Percentiles rank a stretch among this genome's conserved stretches.
Evolutionary conservation across 2,797 vertebrate genomes (phyloP).

Genomic region (Anguilla marmorata): DNA sequence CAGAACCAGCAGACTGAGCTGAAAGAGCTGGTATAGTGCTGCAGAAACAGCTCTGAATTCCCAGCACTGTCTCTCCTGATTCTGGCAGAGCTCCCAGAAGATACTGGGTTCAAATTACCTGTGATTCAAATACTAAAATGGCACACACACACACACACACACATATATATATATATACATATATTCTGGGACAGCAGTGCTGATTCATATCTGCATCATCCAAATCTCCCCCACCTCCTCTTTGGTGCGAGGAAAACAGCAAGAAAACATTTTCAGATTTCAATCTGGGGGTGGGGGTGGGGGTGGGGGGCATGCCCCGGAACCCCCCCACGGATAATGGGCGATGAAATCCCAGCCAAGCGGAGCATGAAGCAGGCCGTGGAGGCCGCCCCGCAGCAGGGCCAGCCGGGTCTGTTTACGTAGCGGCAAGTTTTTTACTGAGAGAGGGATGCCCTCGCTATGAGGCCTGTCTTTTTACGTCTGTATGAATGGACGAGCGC

Average conservation of each 20-base stretch:
- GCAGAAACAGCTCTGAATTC: constrained; percentile 17
- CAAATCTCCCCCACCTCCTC: not conserved
- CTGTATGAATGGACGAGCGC: not conserved
- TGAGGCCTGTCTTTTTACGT: constrained; percentile 1
- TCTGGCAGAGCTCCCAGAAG: constrained; percentile 6
- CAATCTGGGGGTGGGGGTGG: too few relatives aligned
- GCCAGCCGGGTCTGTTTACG: not conserved
- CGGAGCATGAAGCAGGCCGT: not conserved
- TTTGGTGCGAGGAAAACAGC: not conserved
- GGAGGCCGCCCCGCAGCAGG: not conserved
- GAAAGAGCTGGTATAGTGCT: not conserved
- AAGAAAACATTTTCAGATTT: not conserved
- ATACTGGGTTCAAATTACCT: not conserved
- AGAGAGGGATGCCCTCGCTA: not conserved
- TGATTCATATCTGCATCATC: not conserved
- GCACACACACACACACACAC: not conserved
- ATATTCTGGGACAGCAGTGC: not conserved
- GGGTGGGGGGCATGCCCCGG: not conserved
- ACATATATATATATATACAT: too few relatives aligned
- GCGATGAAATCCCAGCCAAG: not conserved
- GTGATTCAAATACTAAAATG: constrained; percentile 4
- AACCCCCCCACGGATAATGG: constrained; percentile 21
- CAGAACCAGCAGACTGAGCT: not conserved
- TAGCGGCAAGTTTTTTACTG: not conserved
- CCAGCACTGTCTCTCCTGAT: not conserved